Base-by-base conservation (phyloP, 1,140 invertebrate species). In the Aphidius gifuensis region DNA sequence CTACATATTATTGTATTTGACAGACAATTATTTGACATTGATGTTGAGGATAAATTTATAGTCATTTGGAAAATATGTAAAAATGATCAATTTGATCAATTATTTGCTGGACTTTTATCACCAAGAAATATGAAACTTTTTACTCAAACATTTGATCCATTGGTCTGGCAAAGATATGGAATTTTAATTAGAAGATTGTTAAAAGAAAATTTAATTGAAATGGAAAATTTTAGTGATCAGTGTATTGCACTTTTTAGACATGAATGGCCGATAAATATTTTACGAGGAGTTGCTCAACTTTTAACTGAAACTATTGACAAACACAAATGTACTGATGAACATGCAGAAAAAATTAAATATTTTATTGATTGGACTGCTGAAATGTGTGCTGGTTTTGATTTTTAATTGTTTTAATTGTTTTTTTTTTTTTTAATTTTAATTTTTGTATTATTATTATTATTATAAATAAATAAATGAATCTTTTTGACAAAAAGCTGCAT, bases 41-140 rank as follows among this genome's bases (percentile, higher is more conserved):
- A 74, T 9, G 49, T 81, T 23, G 67, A 76, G 62, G 66, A 72
- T 4, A 61, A 69, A 21, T 75, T 83, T 53, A 68, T 83, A 11
- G 69, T 68, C 40, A 51, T 77, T 46, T 83, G 81, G 82, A 68
- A 67, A 46, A 45, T 59, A 16, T 55, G 71, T 64, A 32, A 61
- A 55, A 46, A 54, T 5, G 63, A 75, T 38, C n/a, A 9, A 7
- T 16, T 8, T 2, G 67, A 74, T 11, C 69, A 70, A 5, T 68
- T 74, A 5, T 67, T 80, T 53, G 55, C 57, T 1, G 73, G 71
- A 62, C 61, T 83, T 55, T 60, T 84, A 7, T 74, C 77, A 65
- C 74, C 80, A 2, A 70, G 80, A 59, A 83, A 84, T 65, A 67
- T 83, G 50, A 68, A 79, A 61, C 62, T 83, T 16, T 55, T 83